Conservation (phyloP, 2,888 invertebrate species). For the Hemaris fuciformis region DNA sequence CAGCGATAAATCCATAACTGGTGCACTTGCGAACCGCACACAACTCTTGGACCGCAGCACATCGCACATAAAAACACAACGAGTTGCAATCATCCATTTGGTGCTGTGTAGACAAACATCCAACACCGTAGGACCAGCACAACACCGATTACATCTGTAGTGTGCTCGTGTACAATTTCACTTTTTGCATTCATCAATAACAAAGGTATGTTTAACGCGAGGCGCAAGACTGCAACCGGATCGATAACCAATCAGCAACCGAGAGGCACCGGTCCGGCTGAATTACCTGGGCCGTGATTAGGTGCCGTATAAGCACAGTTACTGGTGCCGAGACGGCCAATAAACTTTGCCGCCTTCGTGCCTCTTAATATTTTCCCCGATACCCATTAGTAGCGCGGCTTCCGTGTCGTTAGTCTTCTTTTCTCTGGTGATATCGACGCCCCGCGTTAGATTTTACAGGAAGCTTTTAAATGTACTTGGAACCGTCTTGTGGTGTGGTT, state of each 20-base stretch:
- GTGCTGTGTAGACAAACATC: neutral
- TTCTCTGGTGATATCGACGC: slow-evolving; percentile 15
- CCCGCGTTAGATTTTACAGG: neutral
- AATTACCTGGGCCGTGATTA: slow-evolving; percentile 69
- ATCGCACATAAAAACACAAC: neutral
- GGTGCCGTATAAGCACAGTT: slow-evolving; percentile 39
- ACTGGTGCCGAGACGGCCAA: slow-evolving; percentile 20
- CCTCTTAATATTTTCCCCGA: slow-evolving; percentile 16
- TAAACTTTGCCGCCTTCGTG: slow-evolving; percentile 19
- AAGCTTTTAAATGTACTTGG: neutral
- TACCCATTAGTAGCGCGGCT: slow-evolving; percentile 15
- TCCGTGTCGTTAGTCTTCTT: slow-evolving; percentile 10
- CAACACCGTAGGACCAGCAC: neutral
- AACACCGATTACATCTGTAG: neutral
- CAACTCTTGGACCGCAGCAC: no score
- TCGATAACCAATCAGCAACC: slow-evolving; percentile 75
- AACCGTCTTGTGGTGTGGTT: neutral
- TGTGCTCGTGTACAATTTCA: neutral
- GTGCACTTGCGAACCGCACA: neutral
- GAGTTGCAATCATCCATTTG: neutral
- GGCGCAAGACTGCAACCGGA: slow-evolving; percentile 48
- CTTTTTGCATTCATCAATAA: slow-evolving; percentile 35
- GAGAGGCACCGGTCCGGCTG: slow-evolving; percentile 34
- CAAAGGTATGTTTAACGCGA: slow-evolving; percentile 43
- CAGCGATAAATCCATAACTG: neutral